These are phyloP conservation scores for Crocidura indochinensis DNA, from an alignment of 2,797 vertebrate genomes.

Conservation along the genomic window DNA sequence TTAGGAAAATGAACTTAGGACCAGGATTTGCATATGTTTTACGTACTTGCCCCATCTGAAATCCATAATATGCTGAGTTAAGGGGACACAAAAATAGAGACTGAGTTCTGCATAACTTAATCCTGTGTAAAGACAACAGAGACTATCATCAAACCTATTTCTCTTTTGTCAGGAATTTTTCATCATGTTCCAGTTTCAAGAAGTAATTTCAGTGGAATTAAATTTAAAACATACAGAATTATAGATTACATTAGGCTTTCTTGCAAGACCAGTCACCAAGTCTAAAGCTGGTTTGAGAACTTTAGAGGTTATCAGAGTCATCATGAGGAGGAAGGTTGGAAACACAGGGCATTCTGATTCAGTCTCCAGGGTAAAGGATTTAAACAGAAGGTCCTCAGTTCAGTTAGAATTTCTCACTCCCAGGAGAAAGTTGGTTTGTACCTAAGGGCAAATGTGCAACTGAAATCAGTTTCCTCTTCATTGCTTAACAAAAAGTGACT, in stretches of 20 bases:
- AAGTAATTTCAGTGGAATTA: slow-evolving; percentile 45
- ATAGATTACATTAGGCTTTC: background rate
- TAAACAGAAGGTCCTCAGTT: background rate
- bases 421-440: background rate
- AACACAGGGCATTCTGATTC: background rate
- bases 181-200: slow-evolving; percentile 27
- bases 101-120: background rate
- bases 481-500: background rate
- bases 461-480: slow-evolving; percentile 24
- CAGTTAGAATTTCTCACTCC: background rate
- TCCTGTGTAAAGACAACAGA: background rate
- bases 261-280: background rate
- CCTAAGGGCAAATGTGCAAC: background rate
- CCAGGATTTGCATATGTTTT: background rate
- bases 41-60: background rate
- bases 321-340: background rate
- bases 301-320: background rate
- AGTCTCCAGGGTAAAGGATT: background rate
- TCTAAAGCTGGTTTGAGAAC: background rate
- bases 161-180: slow-evolving; percentile 27
- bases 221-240: slow-evolving; percentile 42
- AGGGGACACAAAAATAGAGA: background rate
- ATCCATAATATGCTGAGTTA: background rate
- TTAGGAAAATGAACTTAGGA: background rate
- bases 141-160: background rate